A percentile compares a stretch with the other conserved stretches of the same genome.
Conservation (phyloP, 1,140 invertebrate genomes). For the Papilio dardanus region DNA sequence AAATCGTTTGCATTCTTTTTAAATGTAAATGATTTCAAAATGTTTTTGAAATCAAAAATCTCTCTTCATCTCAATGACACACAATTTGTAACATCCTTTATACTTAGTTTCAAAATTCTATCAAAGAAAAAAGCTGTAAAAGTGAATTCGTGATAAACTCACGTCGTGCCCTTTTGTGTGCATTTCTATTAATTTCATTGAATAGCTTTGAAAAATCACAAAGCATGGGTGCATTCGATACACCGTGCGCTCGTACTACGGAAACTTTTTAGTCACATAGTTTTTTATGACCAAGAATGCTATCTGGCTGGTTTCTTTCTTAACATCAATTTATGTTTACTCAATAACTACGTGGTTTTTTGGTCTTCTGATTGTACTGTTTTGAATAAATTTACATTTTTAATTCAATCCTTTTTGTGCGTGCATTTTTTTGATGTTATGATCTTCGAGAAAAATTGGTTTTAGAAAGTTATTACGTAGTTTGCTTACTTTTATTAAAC, state of each 20-base stretch:
- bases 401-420: not conserved
- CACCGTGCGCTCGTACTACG: not conserved
- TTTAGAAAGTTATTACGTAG: constrained; percentile 22
- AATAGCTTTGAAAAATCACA: constrained; percentile 25
- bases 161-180: constrained; percentile 15
- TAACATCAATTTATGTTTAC: constrained; percentile 20
- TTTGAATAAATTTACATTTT: constrained; percentile 27
- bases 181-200: constrained; percentile 20
- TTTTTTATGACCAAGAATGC: constrained; percentile 25
- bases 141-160: constrained; percentile 21
- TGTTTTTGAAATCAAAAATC: too few species aligned
- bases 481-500: not conserved
- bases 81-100: too few species aligned
- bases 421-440: not conserved
- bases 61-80: too few species aligned
- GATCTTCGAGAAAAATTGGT: not conserved
- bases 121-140: not conserved
- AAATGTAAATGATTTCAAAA: too few species aligned
- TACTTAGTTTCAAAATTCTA: not conserved
- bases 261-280: constrained; percentile 2
- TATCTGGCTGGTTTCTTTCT: constrained; percentile 24
- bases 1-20: too few species aligned
- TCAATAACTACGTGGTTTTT: constrained; percentile 34
- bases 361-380: constrained; percentile 32
- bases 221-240: constrained; percentile 8